A percentile compares a stretch with the other conserved stretches of the same genome.
phyloP scores from a whole-genome alignment of 2,113 vertebrate species.

The Hemichromis elongatus region DNA sequence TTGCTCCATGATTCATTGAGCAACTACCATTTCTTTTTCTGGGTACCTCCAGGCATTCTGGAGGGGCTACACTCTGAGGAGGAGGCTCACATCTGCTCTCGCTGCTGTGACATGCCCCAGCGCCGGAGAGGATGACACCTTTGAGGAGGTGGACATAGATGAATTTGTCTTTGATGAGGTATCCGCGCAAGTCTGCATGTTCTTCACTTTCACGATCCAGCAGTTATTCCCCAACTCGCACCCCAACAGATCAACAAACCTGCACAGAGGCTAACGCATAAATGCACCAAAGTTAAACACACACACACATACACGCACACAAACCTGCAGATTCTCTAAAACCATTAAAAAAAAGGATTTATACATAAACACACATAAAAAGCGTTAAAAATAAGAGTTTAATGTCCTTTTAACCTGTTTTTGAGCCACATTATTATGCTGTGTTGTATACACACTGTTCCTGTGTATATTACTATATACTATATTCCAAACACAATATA shows the following conservation, averaged over 20 bases:
- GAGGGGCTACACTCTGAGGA: conserved; percentile 86
- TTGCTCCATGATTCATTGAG: conserved; percentile 81
- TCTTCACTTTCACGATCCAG: background rate
- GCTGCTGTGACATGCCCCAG: conserved; percentile 45
- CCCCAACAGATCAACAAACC: background rate
- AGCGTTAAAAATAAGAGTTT: background rate
- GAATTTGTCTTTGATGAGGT: conserved; percentile 86
- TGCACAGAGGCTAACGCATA: background rate
- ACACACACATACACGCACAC: background rate
- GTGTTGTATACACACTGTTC: background rate
- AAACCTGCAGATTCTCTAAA: background rate
- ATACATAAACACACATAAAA: background rate
- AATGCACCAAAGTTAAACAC: background rate
- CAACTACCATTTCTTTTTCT: conserved; percentile 44
- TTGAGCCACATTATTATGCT: background rate
- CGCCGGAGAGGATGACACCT: conserved; percentile 79
- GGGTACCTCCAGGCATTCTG: conserved; percentile 86
- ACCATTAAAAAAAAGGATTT: no score
- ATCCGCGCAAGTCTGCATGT: conserved; percentile 49
- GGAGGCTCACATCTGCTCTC: conserved; percentile 82
- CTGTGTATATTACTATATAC: background rate
- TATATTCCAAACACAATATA: background rate
- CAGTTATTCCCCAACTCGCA: background rate
- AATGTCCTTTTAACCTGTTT: background rate
- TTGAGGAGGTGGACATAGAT: conserved; percentile 85